Conservation (phyloP, 1,140 invertebrate species). For the Apolygus lucorum region DNA sequence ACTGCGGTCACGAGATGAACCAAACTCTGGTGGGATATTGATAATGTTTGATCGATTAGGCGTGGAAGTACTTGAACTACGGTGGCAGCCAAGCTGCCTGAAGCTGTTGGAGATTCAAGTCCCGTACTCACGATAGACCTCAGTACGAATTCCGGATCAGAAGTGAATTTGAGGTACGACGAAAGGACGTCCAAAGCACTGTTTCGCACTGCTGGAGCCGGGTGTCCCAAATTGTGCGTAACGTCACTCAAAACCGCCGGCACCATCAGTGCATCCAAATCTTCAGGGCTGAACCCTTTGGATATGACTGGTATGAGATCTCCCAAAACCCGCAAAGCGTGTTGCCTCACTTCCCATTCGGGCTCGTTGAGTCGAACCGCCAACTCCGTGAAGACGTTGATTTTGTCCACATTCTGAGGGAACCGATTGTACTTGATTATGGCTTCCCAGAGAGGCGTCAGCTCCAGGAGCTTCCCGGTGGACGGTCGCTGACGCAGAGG, state of each 20-base stretch:
- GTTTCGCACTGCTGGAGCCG: constrained; percentile 64
- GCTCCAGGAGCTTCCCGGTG: constrained; percentile 43
- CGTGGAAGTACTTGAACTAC: constrained; percentile 39
- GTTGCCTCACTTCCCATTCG: constrained; percentile 70
- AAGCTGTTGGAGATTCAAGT: constrained; percentile 40
- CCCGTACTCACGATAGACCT: constrained; percentile 54
- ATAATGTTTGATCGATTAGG: constrained; percentile 38
- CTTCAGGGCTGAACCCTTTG: constrained; percentile 35
- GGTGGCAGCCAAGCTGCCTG: constrained; percentile 29
- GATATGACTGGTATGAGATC: constrained; percentile 61
- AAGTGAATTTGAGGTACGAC: constrained; percentile 53
- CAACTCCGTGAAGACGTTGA: constrained; percentile 56
- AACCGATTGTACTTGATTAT: constrained; percentile 50
- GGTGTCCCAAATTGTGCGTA: constrained; percentile 61
- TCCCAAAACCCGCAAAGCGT: constrained; percentile 61
- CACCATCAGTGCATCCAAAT: constrained; percentile 50
- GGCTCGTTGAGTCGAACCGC: constrained; percentile 60
- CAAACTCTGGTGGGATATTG: constrained; percentile 32
- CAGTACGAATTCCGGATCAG: constrained; percentile 47
- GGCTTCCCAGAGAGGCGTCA: constrained; percentile 67
- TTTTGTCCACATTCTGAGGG: constrained; percentile 50
- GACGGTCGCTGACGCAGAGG: constrained; percentile 34
- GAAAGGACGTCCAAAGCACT: constrained; percentile 59
- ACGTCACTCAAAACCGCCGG: constrained; percentile 51
- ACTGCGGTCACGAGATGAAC: constrained; percentile 45